Evolutionary conservation across 2,113 vertebrate genomes (phyloP), one percentile per base, ranked within the genome.

Genomic region (Pardalotus punctatus): DNA sequence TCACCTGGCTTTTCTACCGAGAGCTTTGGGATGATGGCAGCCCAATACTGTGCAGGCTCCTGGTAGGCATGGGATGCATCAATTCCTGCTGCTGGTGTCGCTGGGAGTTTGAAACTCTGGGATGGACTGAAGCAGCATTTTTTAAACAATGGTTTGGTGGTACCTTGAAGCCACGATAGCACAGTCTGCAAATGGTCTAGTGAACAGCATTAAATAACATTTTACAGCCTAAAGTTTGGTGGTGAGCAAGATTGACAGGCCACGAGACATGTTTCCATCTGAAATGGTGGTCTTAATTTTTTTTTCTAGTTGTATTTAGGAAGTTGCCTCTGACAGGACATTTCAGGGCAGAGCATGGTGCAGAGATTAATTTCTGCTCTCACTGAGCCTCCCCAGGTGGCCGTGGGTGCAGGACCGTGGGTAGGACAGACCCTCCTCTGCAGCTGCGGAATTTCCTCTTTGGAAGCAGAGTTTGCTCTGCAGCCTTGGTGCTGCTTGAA

Each of bases 361-460:
- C 25, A 33, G 58, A 60, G 60, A 10, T 51, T 4, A 15, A 9
- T 17, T 73, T 45, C n/a, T 80, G 58, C 70, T 36, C n/a, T 35
- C 0, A 0, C 58, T 22, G 27, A 69, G 25, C 64, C 27, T 65
- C 13, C n/a, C 35, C 62, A 31, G 65, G 27, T 79, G 42, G 36
- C 57, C 1, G 3, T 2, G 50, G 90, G 62, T 19, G 50, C 61
- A 45, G 85, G 71, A 33, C 13, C 0, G 0, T 25, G 2, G 5
- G 88, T 15, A 21, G 77, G 86, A 62, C 0, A 1, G 36, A 72
- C 64, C 19, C 6, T 77, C 11, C 65, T 19, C 48, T 25, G 66
- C 87, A 35, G 38, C 81, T 45, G 42, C 4, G 2, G 62, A 17
- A 48, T 95, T 96, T 91, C 91, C 89, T 92, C 81, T 87, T 90